These are phyloP conservation scores for Hormaphis cornu DNA, from an alignment of 1,140 invertebrate genomes.

Conservation along the genomic window DNA sequence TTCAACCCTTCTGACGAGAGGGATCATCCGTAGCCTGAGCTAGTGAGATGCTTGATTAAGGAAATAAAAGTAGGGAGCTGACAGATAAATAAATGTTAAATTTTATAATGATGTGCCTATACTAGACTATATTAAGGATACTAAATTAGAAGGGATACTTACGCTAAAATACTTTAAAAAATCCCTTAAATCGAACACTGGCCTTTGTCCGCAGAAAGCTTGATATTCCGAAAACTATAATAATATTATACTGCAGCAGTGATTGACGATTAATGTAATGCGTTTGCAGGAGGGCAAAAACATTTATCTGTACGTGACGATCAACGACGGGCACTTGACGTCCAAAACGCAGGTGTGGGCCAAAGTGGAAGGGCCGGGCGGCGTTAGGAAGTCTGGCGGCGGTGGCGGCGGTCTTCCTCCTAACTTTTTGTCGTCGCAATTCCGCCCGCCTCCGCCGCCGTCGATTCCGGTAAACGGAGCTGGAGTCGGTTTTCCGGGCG, in stretches of 20 bases:
- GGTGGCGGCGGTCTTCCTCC: background rate
- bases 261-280: constrained; percentile 22
- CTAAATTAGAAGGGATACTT: no score
- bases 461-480: constrained; percentile 26
- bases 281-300: constrained; percentile 55
- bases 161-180: no score
- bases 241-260: background rate
- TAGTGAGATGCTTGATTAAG: no score
- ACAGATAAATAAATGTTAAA: no score
- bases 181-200: no score
- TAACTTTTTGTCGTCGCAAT: background rate
- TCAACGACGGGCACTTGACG: constrained; percentile 54
- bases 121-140: no score
- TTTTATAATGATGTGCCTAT: no score
- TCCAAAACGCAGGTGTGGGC: constrained; percentile 63
- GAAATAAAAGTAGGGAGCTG: no score
- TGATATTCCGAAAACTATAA: no score
- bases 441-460: background rate
- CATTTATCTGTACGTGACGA: constrained; percentile 60
- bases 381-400: background rate
- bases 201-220: no score
- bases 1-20: no score
- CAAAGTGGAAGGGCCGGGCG: constrained; percentile 46
- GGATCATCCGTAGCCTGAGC: no score
- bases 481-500: constrained; percentile 34